Percentiles rank a stretch among this genome's conserved stretches.
phyloP scores from a whole-genome alignment of 2,797 vertebrate species.

The Cynodonichthys magdalenae region DNA sequence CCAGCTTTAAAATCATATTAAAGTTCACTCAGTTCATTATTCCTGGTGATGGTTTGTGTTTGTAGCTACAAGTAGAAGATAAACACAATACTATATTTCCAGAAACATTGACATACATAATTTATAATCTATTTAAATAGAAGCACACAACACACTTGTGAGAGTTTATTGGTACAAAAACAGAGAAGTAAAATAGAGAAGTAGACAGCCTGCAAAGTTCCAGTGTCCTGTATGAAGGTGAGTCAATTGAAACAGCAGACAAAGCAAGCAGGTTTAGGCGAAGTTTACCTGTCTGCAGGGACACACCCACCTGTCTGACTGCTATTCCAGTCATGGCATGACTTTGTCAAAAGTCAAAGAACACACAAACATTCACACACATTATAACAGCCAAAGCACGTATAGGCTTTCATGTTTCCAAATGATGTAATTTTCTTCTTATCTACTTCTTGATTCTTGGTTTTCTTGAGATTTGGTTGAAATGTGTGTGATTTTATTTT shows the following conservation, averaged over 20 bases:
- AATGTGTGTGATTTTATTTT: too few species aligned
- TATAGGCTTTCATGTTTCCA: neutral
- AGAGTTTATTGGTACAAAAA: neutral
- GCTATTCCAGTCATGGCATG: slow-evolving; percentile 43
- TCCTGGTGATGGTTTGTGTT: too few species aligned
- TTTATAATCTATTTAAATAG: too few species aligned
- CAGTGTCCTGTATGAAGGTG: slow-evolving; percentile 15
- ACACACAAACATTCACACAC: neutral
- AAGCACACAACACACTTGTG: neutral
- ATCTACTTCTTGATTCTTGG: too few species aligned
- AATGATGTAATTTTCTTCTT: too few species aligned
- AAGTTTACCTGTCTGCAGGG: slow-evolving; percentile 47
- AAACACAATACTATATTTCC: slow-evolving; percentile 38
- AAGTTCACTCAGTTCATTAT: too few species aligned
- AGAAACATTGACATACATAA: neutral
- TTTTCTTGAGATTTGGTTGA: too few species aligned
- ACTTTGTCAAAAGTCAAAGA: slow-evolving; percentile 10
- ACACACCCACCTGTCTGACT: slow-evolving; percentile 59
- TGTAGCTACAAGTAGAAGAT: too few species aligned
- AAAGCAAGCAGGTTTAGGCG: slow-evolving; percentile 78
- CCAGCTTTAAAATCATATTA: too few species aligned
- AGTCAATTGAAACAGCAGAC: slow-evolving; percentile 36
- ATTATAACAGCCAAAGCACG: neutral
- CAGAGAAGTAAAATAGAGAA: neutral
- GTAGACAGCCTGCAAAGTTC: neutral